phyloP scores from a whole-genome alignment of 2,888 invertebrate genomes.

The Cheilosia vernalis region DNA sequence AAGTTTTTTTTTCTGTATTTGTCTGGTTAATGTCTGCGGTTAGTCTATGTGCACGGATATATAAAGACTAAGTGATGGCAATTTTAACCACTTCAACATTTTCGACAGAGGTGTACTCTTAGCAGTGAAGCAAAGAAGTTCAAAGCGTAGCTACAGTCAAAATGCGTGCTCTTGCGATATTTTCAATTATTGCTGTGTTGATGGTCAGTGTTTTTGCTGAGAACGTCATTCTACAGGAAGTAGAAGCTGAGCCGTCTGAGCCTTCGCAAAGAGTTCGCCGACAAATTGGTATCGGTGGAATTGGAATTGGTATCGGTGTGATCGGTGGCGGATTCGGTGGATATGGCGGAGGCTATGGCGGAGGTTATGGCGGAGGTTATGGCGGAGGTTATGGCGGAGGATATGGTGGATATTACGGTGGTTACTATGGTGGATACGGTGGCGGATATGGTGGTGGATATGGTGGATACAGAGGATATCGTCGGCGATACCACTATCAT shows the following conservation, averaged over 20 bases:
- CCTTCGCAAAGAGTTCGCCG: constrained; percentile 39
- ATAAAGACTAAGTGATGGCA: constrained; percentile 7
- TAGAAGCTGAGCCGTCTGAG: constrained; percentile 32
- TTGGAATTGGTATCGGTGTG: constrained; percentile 30
- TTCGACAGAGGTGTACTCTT: constrained; percentile 11
- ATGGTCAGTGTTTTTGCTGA: constrained; percentile 40
- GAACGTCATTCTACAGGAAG: constrained; percentile 26
- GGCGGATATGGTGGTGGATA: constrained; percentile 36
- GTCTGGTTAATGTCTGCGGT: not conserved
- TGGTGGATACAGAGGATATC: constrained; percentile 28
- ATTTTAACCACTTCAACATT: constrained; percentile 10
- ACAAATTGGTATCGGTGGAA: constrained; percentile 48
- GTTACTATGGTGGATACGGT: constrained; percentile 17
- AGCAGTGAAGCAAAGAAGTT: not conserved
- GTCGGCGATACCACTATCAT: not conserved
- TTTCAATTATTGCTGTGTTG: constrained; percentile 39
- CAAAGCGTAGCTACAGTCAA: not conserved
- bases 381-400: constrained; percentile 36
- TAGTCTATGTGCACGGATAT: not conserved
- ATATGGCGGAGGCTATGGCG: constrained; percentile 26
- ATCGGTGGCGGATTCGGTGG: constrained; percentile 39
- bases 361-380: constrained; percentile 19
- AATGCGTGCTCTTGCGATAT: constrained; percentile 60
- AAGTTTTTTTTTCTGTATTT: not conserved
- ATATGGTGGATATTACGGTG: constrained; percentile 29